phyloP scores from a whole-genome alignment of 1,140 invertebrate genomes.

The Steinernema feltiae region DNA sequence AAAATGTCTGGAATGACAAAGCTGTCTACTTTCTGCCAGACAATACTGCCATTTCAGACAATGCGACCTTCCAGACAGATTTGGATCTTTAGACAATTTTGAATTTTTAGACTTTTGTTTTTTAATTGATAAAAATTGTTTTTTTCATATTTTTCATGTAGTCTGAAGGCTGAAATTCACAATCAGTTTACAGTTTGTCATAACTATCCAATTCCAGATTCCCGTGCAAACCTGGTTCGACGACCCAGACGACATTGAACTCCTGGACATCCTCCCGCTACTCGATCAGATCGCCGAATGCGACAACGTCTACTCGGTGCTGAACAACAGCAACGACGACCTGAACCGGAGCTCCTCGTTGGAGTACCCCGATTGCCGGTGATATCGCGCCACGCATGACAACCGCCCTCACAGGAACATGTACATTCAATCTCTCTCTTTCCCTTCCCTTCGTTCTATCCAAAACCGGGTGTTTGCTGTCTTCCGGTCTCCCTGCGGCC shows the following conservation, averaged over 20 bases:
- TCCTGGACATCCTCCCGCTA: conserved; percentile 87
- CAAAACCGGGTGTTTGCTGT: not conserved
- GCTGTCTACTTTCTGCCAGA: too few relatives aligned
- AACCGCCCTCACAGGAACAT: not conserved
- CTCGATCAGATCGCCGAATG: conserved; percentile 82
- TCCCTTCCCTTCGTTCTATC: too few relatives aligned
- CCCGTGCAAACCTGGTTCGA: conserved; percentile 96
- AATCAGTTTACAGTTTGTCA: conserved; percentile 17
- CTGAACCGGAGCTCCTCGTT: not conserved
- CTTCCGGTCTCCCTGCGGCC: too few relatives aligned
- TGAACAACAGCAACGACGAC: conserved; percentile 16
- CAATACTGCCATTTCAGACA: too few relatives aligned
- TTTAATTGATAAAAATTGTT: too few relatives aligned
- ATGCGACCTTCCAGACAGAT: too few relatives aligned
- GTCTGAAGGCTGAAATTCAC: too few relatives aligned
- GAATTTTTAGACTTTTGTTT: too few relatives aligned
- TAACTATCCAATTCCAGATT: conserved; percentile 66
- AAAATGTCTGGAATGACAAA: too few relatives aligned
- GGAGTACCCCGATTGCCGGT: not conserved
- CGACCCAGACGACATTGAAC: conserved; percentile 87
- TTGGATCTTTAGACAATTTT: too few relatives aligned
- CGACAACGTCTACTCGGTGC: conserved; percentile 45
- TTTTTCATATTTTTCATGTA: conserved; percentile 12
- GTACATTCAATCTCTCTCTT: conserved; percentile 3
- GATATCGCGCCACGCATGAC: not conserved